Base-by-base conservation (phyloP, 2,888 invertebrate species). In the Agonopterix heracliana region DNA sequence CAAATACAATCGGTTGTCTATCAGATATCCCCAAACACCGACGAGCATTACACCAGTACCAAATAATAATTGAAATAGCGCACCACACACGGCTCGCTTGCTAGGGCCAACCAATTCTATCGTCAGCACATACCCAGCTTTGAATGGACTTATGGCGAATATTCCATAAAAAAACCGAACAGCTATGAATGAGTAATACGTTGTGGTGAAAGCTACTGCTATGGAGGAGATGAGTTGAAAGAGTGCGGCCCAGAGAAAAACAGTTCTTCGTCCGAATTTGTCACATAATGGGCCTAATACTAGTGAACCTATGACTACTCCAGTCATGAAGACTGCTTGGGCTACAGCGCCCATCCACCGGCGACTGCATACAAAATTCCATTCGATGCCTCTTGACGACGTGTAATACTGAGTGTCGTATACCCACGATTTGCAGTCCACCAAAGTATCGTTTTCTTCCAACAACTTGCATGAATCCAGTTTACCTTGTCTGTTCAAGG, bases 91-190 rank as follows among this genome's bases (percentile, higher is more conserved):
- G 0, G 95, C 95, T 17, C 96, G 90, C 66, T 93, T 94, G 49
- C 91, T 93, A 0, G 95, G 89, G 1, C 96, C 96, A 0, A 96
- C 94, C 51, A 96, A 74, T 74, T 96, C 96, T 95, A 96, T 96
- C 0, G 93, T 93, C 45, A 92, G 67, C 2, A 93, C 92, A 62
- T 92, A 93, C 9, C 92, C 92, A 36, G 92, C 89, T 51, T 91
- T 92, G 59, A 93, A 93, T 12, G 93, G 91, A 2, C 96, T 96
- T 0, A 95, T 95, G 26, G 95, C 96, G 59, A 96, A 95, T 54
- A 95, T 93, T 11, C 95, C 95, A 60, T 94, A 93, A 1, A 94
- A 64, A 63, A 93, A 95, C 53, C 95, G 81, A 9, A 94, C 73
- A 0, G 85, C 74, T 50, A 95, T 67, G 60, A 94, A 95, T 0